These are phyloP conservation scores for Cassiopea andromeda DNA, from an alignment of 30 jellyfish, hydroid and myxozoan genomes.

Conservation along the genomic window DNA sequence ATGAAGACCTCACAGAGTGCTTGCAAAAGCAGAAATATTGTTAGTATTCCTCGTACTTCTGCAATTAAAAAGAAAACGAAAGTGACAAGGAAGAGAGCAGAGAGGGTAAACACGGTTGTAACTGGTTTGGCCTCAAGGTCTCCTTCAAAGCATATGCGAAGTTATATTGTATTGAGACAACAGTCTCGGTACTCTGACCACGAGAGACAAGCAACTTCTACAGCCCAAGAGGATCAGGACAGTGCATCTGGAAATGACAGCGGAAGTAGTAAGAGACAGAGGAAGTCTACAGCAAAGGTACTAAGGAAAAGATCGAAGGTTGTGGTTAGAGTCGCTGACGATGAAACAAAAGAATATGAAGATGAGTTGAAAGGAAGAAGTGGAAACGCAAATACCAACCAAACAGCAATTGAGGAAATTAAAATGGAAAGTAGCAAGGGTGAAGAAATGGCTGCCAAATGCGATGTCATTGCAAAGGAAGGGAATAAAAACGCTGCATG, in stretches of 20 bases:
- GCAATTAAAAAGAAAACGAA: slow-evolving; percentile 12
- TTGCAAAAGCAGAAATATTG: background rate
- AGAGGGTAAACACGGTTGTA: slow-evolving; percentile 11
- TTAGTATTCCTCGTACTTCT: slow-evolving; percentile 37
- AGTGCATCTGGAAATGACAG: slow-evolving; percentile 45
- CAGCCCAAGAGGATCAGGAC: slow-evolving; percentile 22
- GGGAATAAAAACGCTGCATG: too few species aligned
- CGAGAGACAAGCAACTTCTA: slow-evolving; percentile 13
- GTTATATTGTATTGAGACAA: slow-evolving; percentile 93
- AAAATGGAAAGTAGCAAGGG: too few species aligned
- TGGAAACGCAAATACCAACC: background rate
- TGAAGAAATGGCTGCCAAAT: too few species aligned
- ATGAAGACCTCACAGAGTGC: background rate
- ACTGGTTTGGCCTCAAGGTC: slow-evolving; percentile 55
- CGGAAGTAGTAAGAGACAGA: slow-evolving; percentile 1
- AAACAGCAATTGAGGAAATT: background rate
- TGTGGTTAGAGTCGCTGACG: background rate
- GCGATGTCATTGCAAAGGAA: too few species aligned
- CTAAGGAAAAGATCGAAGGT: slow-evolving; percentile 1
- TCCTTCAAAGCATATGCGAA: slow-evolving; percentile 91
- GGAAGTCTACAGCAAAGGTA: slow-evolving; percentile 4
- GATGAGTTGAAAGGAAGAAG: background rate
- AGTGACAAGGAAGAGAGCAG: slow-evolving; percentile 6
- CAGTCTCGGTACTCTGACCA: slow-evolving; percentile 83
- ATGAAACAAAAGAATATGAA: background rate